Conservation (phyloP, 2,888 invertebrate genomes). For the Limenitis camilla region DNA sequence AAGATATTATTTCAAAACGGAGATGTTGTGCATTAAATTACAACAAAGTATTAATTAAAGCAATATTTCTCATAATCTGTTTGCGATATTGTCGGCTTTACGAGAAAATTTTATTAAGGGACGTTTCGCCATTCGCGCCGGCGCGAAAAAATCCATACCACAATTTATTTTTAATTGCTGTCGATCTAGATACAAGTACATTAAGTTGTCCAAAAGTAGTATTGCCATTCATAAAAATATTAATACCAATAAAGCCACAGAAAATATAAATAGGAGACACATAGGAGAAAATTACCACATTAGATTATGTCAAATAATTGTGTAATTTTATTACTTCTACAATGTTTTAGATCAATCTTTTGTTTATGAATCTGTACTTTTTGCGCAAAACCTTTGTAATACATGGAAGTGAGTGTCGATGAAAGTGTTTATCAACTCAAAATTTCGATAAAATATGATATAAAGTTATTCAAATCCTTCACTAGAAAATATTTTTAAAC, state of each 20-base stretch:
- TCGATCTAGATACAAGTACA: slow-evolving; percentile 13
- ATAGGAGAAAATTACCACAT: no score
- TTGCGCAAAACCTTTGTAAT: no score
- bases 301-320: no score
- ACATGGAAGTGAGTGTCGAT: no score
- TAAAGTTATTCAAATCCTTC: no score
- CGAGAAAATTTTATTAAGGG: slow-evolving; percentile 3
- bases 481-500: no score
- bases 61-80: slow-evolving; percentile 6
- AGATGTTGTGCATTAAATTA: not conserved
- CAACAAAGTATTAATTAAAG: not conserved
- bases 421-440: no score
- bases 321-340: no score
- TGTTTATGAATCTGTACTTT: no score
- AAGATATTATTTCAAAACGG: not conserved
- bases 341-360: no score
- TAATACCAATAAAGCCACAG: not conserved
- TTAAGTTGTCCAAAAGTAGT: slow-evolving; percentile 4
- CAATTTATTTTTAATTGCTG: slow-evolving; percentile 17
- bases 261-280: no score
- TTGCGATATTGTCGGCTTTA: slow-evolving; percentile 7
- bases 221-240: slow-evolving; percentile 10
- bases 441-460: no score
- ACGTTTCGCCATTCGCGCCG: slow-evolving; percentile 55
- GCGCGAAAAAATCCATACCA: slow-evolving; percentile 70